Conservation (phyloP, 1,140 invertebrate species). For the Amyelois transitella region DNA sequence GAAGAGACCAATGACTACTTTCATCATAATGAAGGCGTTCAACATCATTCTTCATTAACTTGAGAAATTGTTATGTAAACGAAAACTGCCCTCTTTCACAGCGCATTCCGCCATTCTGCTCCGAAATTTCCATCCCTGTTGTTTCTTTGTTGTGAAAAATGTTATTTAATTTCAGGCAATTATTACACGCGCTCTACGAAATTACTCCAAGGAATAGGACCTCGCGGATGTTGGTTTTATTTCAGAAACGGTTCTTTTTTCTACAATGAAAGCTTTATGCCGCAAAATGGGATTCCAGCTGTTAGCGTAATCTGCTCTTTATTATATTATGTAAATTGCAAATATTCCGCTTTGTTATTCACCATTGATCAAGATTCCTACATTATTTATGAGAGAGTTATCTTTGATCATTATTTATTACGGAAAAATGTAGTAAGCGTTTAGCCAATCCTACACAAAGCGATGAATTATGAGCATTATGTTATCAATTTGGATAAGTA, state of each 20-base stretch:
- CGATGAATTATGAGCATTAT: too few relatives aligned
- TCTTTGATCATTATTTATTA: neutral
- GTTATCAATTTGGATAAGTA: too few relatives aligned
- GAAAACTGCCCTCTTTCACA: slow-evolving; percentile 50
- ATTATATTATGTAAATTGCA: slow-evolving; percentile 52
- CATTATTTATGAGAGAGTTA: slow-evolving; percentile 1
- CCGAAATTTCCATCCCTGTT: slow-evolving; percentile 54
- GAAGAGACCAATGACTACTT: slow-evolving; percentile 5
- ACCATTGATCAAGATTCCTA: neutral
- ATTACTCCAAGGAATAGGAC: slow-evolving; percentile 67
- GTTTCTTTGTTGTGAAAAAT: slow-evolving; percentile 71
- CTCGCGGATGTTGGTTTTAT: slow-evolving; percentile 56
- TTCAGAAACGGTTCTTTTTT: slow-evolving; percentile 50
- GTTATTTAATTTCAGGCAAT: slow-evolving; percentile 72
- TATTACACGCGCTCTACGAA: slow-evolving; percentile 68
- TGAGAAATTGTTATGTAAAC: slow-evolving; percentile 59
- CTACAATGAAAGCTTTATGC: slow-evolving; percentile 63
- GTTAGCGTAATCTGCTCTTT: slow-evolving; percentile 58
- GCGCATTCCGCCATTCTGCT: slow-evolving; percentile 48
- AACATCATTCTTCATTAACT: slow-evolving; percentile 51
- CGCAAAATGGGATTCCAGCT: slow-evolving; percentile 60
- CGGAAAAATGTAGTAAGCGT: neutral
- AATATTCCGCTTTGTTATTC: slow-evolving; percentile 20
- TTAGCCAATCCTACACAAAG: too few relatives aligned
- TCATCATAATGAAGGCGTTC: slow-evolving; percentile 26